phyloP scores from a whole-genome alignment of 2,888 invertebrate species.

The Phoenoteleia sp. region DNA sequence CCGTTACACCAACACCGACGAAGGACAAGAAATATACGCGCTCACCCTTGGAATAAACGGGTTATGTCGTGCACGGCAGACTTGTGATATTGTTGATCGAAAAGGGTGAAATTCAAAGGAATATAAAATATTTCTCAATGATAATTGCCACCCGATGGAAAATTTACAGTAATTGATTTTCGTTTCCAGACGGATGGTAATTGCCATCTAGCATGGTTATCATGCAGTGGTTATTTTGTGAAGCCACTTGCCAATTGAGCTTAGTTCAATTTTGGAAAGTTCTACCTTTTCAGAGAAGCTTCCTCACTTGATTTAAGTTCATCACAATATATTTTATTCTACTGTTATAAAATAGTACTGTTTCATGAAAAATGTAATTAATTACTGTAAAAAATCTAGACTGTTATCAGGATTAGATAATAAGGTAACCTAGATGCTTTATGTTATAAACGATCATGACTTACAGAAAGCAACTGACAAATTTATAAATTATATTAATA shows the following conservation, averaged over 20 bases:
- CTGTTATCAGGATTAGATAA: too few species aligned
- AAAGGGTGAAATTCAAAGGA: constrained; percentile 67
- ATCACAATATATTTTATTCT: too few species aligned
- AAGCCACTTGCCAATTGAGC: not conserved
- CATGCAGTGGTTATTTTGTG: not conserved
- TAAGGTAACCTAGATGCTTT: too few species aligned
- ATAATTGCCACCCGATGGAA: constrained; percentile 42
- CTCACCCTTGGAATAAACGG: constrained; percentile 71
- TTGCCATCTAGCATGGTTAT: not conserved
- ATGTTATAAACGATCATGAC: too few species aligned
- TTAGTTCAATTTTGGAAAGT: not conserved
- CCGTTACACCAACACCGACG: constrained; percentile 82
- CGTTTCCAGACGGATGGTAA: not conserved
- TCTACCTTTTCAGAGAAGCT: not conserved
- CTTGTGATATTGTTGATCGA: constrained; percentile 57
- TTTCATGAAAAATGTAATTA: too few species aligned
- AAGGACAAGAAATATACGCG: constrained; percentile 78
- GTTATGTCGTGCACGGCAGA: constrained; percentile 66
- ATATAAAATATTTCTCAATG: constrained; percentile 52
- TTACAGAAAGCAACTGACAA: too few species aligned
- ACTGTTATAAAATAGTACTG: too few species aligned
- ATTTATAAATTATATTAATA: too few species aligned
- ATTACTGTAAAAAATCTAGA: too few species aligned
- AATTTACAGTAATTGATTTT: constrained; percentile 40
- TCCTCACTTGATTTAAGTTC: too few species aligned